Conservation (phyloP, 2,797 vertebrate species). For the Sebastes kiyomatsui region DNA sequence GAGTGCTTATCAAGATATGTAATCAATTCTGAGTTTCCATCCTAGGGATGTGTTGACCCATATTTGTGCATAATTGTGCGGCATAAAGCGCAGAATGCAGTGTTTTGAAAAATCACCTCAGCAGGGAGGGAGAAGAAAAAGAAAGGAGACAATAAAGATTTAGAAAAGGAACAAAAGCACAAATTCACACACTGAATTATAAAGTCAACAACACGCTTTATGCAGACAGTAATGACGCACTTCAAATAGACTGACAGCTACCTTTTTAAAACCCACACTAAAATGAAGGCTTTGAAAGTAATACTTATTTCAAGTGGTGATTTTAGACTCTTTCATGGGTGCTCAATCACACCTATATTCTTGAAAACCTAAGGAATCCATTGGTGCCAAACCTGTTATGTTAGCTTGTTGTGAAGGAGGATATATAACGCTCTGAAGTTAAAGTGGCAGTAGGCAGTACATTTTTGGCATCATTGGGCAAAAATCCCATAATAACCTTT, state of each 20-base stretch:
- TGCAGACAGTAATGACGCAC: slow-evolving; percentile 4
- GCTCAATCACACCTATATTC: no score
- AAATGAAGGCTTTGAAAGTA: slow-evolving; percentile 16
- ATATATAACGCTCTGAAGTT: no score
- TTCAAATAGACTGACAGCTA: slow-evolving; percentile 18
- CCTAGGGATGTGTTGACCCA: slow-evolving; percentile 45
- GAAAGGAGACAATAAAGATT: slow-evolving; percentile 1
- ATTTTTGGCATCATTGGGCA: no score
- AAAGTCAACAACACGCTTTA: not conserved
- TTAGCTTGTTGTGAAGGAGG: no score
- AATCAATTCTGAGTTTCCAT: slow-evolving; percentile 57
- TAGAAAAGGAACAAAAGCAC: slow-evolving; percentile 11
- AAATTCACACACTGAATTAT: slow-evolving; percentile 2
- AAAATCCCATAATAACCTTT: no score
- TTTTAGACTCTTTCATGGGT: no score
- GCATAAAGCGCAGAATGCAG: slow-evolving; percentile 17
- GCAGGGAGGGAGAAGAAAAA: slow-evolving; percentile 2
- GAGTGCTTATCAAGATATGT: slow-evolving; percentile 51
- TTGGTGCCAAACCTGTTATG: no score
- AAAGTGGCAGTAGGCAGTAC: no score
- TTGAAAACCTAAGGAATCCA: no score
- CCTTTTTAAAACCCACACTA: slow-evolving; percentile 7
- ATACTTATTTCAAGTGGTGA: not conserved
- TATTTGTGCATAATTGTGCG: slow-evolving; percentile 44
- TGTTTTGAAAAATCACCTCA: slow-evolving; percentile 21